phyloP scores from a whole-genome alignment of 2,113 vertebrate species.

The Rhegmatorhina hoffmannsi region DNA sequence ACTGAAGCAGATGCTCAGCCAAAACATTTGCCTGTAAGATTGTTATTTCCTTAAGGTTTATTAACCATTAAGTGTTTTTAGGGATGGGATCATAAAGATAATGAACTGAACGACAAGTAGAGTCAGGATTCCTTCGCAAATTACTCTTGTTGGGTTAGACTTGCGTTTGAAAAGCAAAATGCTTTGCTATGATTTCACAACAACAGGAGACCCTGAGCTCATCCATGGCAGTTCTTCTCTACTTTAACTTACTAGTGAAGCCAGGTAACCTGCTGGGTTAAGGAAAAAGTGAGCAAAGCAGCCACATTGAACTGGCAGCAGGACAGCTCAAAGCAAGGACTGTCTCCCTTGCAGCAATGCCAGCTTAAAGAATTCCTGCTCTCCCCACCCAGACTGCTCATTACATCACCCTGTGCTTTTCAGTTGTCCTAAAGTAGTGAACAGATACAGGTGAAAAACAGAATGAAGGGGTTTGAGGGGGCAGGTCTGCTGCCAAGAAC shows the following conservation, averaged over 20 bases:
- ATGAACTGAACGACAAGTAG: neutral
- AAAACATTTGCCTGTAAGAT: conserved; percentile 39
- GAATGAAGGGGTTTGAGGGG: neutral
- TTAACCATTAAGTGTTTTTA: conserved; percentile 45
- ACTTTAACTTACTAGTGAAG: neutral
- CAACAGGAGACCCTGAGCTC: neutral
- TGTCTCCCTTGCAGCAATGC: neutral
- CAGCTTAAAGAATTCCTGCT: neutral
- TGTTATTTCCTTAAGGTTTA: conserved; percentile 42
- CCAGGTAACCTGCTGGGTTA: neutral
- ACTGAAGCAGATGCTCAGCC: conserved; percentile 5
- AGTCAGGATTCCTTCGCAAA: neutral
- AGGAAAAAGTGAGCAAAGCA: neutral
- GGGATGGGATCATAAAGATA: neutral
- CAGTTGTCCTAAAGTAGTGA: neutral
- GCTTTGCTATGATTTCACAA: neutral
- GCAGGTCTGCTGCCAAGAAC: neutral
- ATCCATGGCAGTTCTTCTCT: neutral
- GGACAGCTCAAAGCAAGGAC: neutral
- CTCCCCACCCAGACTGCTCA: neutral
- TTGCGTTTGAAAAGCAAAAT: neutral
- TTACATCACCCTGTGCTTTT: neutral
- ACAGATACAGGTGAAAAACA: neutral
- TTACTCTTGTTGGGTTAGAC: neutral
- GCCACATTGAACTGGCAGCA: accelerated